Percentiles rank a stretch among this genome's conserved stretches.
phyloP scores from a whole-genome alignment of 2,888 invertebrate genomes.

The Dolomedes plantarius region DNA sequence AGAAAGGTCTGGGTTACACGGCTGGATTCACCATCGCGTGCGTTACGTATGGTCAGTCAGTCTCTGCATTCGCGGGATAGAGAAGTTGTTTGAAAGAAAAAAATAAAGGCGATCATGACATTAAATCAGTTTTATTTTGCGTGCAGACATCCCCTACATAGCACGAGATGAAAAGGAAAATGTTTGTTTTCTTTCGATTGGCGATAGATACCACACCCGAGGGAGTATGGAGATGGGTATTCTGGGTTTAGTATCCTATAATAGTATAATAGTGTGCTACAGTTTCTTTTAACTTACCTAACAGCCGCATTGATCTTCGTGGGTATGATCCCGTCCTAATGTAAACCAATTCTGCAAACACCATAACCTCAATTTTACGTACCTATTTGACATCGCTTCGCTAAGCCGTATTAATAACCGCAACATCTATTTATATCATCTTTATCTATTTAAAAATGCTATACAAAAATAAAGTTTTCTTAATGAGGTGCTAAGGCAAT shows the following conservation, averaged over 20 bases:
- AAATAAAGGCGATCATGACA: not conserved
- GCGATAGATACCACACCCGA: not conserved
- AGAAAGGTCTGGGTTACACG: conserved; percentile 45
- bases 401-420: too few relatives aligned
- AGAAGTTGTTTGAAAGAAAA: not conserved
- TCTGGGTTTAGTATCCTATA: conserved; percentile 3
- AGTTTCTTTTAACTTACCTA: too few relatives aligned
- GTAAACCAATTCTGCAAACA: too few relatives aligned
- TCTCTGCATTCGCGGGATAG: not conserved
- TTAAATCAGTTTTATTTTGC: not conserved
- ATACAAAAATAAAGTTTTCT: too few relatives aligned
- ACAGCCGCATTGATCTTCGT: too few relatives aligned
- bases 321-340: too few relatives aligned
- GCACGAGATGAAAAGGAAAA: not conserved
- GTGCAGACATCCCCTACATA: not conserved
- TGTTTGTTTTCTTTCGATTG: not conserved
- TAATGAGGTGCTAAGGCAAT: too few relatives aligned
- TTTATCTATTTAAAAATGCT: too few relatives aligned
- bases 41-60: not conserved
- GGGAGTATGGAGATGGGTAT: not conserved
- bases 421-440: too few relatives aligned
- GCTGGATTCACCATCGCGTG: conserved; percentile 31
- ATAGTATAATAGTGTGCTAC: not conserved
- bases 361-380: too few relatives aligned
- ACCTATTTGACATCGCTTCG: too few relatives aligned